phyloP scores from a whole-genome alignment of 2,888 invertebrate genomes.

The Halictus ligatus region DNA sequence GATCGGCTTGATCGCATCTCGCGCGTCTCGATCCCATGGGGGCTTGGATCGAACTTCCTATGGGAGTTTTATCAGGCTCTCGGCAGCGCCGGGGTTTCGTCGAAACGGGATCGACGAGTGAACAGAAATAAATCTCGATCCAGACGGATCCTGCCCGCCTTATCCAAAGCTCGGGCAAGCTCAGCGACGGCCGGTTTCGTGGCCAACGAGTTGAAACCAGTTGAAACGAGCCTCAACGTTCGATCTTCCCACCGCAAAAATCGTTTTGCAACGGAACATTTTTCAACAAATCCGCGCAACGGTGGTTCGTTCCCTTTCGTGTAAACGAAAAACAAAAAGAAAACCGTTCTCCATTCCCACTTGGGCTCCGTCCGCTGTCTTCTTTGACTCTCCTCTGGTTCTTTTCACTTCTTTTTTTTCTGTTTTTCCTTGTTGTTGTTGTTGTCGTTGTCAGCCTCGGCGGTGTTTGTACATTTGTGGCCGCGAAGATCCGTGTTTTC shows the following conservation, averaged over 20 bases:
- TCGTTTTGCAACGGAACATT: neutral
- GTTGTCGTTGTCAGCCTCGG: neutral
- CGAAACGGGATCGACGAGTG: constrained; percentile 23
- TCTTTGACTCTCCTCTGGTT: constrained; percentile 8
- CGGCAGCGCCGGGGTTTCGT: constrained; percentile 4
- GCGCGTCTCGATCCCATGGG: constrained; percentile 38
- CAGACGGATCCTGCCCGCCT: constrained; percentile 46
- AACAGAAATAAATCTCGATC: constrained; percentile 19
- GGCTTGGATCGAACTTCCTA: neutral
- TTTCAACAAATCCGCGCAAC: neutral
- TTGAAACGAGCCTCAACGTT: constrained; percentile 31
- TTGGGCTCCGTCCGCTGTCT: constrained; percentile 21
- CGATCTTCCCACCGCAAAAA: neutral
- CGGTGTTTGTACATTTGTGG: neutral
- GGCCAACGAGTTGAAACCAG: constrained; percentile 58
- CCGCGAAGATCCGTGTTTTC: neutral
- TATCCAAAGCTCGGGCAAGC: constrained; percentile 78
- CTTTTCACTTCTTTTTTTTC: neutral
- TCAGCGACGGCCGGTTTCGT: constrained; percentile 69
- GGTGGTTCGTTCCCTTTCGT: neutral
- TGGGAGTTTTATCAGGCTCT: constrained; percentile 38
- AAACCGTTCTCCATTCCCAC: neutral
- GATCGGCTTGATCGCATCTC: constrained; percentile 58
- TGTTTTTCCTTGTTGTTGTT: neutral
- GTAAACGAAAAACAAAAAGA: neutral